Evolutionary conservation across 1,140 invertebrate species (phyloP).

Genomic region (Paraescarpia echinospica): DNA sequence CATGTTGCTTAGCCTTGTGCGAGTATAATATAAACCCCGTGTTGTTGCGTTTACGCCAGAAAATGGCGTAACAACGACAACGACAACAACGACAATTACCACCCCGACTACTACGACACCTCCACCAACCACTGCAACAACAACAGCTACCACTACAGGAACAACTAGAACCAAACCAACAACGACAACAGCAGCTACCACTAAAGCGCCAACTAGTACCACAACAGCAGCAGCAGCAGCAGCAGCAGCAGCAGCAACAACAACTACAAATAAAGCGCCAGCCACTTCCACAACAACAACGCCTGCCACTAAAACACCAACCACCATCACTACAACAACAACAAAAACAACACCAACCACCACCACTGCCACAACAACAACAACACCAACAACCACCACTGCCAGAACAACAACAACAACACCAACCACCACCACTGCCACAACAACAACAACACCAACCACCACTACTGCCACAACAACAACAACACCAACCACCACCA

Average conservation of each 20-base stretch:
- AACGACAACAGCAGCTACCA: background rate
- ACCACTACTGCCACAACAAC: background rate
- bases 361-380: background rate
- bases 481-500: background rate
- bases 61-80: background rate
- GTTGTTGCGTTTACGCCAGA: background rate
- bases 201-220: background rate
- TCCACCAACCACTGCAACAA: background rate
- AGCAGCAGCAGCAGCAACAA: too few relatives aligned
- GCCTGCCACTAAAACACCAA: background rate
- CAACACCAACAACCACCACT: background rate
- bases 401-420: background rate
- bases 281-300: background rate
- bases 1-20: too few relatives aligned
- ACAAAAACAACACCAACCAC: too few relatives aligned
- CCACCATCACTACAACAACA: too few relatives aligned
- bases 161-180: background rate
- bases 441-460: background rate
- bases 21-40: too few relatives aligned
- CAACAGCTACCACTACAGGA: background rate
- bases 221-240: too few relatives aligned
- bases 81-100: background rate
- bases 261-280: too few relatives aligned
- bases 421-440: background rate
- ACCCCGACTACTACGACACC: background rate